These are phyloP conservation scores for Hermaeophaga mercurialis DNA, from an alignment of 2,888 invertebrate genomes.

Conservation along the genomic window DNA sequence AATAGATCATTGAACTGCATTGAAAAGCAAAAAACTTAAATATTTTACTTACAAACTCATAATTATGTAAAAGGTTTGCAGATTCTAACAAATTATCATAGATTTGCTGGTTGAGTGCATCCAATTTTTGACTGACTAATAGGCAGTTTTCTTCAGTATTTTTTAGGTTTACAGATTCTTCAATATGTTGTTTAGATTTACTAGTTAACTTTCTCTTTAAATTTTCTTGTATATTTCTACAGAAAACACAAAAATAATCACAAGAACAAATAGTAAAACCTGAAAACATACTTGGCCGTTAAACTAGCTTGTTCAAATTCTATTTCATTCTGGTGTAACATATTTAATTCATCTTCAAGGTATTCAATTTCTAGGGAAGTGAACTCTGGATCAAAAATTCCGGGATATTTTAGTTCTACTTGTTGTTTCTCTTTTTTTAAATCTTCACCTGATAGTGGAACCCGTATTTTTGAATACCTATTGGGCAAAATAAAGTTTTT, in stretches of 20 bases:
- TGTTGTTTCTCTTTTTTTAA: conserved; percentile 37
- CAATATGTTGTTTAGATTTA: conserved; percentile 38
- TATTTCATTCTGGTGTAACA: conserved; percentile 37
- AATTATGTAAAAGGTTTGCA: conserved; percentile 39
- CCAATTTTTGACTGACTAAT: conserved; percentile 38
- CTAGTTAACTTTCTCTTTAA: conserved; percentile 36
- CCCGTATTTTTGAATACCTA: conserved; percentile 36
- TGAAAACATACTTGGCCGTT: too few relatives aligned
- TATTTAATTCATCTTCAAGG: conserved; percentile 43
- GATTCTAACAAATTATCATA: conserved; percentile 42
- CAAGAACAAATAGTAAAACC: conserved; percentile 6
- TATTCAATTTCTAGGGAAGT: conserved; percentile 44
- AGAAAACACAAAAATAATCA: conserved; percentile 22
- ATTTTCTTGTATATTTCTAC: conserved; percentile 37
- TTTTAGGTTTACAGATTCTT: conserved; percentile 36
- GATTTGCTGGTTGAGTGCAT: conserved; percentile 42
- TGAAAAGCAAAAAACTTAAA: too few relatives aligned
- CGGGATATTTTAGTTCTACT: conserved; percentile 41
- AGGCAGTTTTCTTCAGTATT: conserved; percentile 40
- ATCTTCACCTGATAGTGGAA: conserved; percentile 29
- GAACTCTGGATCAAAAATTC: conserved; percentile 43
- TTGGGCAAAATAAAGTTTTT: neutral
- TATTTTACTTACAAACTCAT: conserved; percentile 41
- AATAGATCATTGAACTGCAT: too few relatives aligned
- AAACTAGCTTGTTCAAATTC: conserved; percentile 29